Percentiles rank a stretch among this genome's conserved stretches.
Conservation (phyloP, 2,797 vertebrate genomes). For the Erethizon dorsatum region DNA sequence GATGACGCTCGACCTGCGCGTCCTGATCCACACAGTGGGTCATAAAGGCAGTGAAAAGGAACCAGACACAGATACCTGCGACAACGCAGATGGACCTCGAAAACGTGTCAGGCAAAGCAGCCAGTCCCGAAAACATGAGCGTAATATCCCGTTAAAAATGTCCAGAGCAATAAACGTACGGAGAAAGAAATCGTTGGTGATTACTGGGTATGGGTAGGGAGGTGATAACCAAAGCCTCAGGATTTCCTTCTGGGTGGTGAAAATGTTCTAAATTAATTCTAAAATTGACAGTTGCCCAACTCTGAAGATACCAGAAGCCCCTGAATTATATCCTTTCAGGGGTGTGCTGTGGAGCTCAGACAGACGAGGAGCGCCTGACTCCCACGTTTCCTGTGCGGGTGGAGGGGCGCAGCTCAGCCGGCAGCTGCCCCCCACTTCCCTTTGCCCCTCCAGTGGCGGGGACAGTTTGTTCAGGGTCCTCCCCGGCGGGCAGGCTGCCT, state of each 20-base stretch:
- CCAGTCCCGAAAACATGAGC: neutral
- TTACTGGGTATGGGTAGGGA: neutral
- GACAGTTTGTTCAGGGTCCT: neutral
- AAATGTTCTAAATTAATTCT: neutral
- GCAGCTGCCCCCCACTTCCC: too few relatives aligned
- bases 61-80: too few relatives aligned
- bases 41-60: neutral
- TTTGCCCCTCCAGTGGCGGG: too few relatives aligned
- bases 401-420: neutral
- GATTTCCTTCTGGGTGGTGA: neutral
- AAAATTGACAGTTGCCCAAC: neutral
- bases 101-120: neutral
- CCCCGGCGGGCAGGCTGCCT: neutral
- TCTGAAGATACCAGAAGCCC: neutral
- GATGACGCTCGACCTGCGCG: neutral
- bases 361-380: too few relatives aligned
- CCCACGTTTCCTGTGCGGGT: neutral
- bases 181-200: neutral
- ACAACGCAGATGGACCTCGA: fast-evolving
- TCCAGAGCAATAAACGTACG: too few relatives aligned
- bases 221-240: too few relatives aligned
- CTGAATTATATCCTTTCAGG: too few relatives aligned
- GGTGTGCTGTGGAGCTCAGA: neutral
- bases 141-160: neutral
- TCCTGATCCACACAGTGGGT: neutral